Conservation (phyloP, 2,888 invertebrate genomes). For the Sphinx pinastri region DNA sequence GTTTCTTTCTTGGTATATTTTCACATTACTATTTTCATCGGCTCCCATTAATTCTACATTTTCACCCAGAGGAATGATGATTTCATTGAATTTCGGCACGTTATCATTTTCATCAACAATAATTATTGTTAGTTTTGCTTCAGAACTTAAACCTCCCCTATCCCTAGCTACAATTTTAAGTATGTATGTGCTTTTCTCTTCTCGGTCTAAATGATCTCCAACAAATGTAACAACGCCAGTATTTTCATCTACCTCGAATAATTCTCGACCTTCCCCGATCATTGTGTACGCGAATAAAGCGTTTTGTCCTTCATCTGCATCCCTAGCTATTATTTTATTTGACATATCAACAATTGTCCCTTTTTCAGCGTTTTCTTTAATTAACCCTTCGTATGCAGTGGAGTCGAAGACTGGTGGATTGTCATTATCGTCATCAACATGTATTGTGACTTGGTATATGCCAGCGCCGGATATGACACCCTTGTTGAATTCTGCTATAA, state of each 20-base stretch:
- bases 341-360: slow-evolving; percentile 89
- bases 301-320: slow-evolving; percentile 88
- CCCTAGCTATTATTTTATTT: slow-evolving; percentile 87
- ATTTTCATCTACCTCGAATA: slow-evolving; percentile 87
- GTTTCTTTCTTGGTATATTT: slow-evolving; percentile 73
- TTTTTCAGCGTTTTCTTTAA: slow-evolving; percentile 89
- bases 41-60: slow-evolving; percentile 87
- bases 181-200: slow-evolving; percentile 87
- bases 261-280: slow-evolving; percentile 89
- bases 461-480: slow-evolving; percentile 88
- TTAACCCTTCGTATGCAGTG: slow-evolving; percentile 88
- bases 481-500: slow-evolving; percentile 90
- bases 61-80: slow-evolving; percentile 87
- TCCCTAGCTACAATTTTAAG: slow-evolving; percentile 90
- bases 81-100: slow-evolving; percentile 87
- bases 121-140: slow-evolving; percentile 87
- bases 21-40: slow-evolving; percentile 79
- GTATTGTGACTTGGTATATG: slow-evolving; percentile 90
- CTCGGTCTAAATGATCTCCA: slow-evolving; percentile 87
- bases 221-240: slow-evolving; percentile 85
- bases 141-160: slow-evolving; percentile 89
- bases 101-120: slow-evolving; percentile 94
- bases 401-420: slow-evolving; percentile 92
- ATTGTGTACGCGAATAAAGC: slow-evolving; percentile 87
- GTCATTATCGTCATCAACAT: slow-evolving; percentile 94